These are phyloP conservation scores for Oryzias javanicus DNA, from an alignment of 2,113 vertebrate genomes.

Conservation along the genomic window DNA sequence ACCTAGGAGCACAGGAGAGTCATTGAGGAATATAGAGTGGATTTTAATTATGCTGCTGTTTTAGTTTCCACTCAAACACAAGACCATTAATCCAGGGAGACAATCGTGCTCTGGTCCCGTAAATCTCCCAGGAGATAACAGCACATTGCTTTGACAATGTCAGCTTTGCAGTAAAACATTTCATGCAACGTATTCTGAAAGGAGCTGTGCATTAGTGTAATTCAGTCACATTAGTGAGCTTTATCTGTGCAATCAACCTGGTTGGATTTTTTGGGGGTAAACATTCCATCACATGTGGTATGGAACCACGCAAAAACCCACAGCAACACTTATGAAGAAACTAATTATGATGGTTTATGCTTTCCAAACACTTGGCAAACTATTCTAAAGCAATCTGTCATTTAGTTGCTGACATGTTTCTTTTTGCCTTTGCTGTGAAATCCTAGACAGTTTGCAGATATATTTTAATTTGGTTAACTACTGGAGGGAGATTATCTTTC, in stretches of 20 bases:
- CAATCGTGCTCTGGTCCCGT: constrained; percentile 47
- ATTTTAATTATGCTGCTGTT: constrained; percentile 68
- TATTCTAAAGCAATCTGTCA: no score
- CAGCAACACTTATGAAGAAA: no score
- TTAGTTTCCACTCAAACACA: constrained; percentile 58
- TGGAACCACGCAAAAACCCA: no score
- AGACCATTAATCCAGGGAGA: constrained; percentile 67
- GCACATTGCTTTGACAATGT: constrained; percentile 57
- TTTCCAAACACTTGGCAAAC: no score
- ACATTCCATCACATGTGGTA: no score
- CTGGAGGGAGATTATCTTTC: no score
- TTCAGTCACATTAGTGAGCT: constrained; percentile 15
- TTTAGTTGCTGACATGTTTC: no score
- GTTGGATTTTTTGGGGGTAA: no score
- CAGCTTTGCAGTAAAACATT: constrained; percentile 53
- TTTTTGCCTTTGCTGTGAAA: no score
- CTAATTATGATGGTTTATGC: no score
- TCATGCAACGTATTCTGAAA: constrained; percentile 37
- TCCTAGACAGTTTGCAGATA: no score
- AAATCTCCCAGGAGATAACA: constrained; percentile 56
- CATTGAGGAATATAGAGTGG: constrained; percentile 45
- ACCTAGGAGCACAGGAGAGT: constrained; percentile 42
- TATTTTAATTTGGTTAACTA: no score
- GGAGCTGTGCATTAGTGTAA: constrained; percentile 24
- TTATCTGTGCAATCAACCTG: constrained; percentile 40